Percentiles rank a stretch among this genome's conserved stretches.
Evolutionary conservation across 1,140 invertebrate species (phyloP).

Genomic region (Globodera ellingtonae): DNA sequence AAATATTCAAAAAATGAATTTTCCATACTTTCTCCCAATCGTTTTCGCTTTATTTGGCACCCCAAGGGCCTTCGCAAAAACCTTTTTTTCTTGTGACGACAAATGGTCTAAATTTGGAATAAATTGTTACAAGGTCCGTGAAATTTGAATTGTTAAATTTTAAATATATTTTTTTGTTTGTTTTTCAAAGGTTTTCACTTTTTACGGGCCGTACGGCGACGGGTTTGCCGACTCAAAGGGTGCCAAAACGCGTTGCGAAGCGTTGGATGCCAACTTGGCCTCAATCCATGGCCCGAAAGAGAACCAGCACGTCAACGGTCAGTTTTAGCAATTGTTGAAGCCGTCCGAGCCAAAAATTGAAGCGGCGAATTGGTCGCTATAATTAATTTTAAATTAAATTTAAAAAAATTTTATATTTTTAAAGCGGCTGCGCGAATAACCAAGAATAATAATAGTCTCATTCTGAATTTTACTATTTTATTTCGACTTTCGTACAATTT

Average conservation of each 20-base stretch:
- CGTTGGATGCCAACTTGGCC: neutral
- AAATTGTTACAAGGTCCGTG: neutral
- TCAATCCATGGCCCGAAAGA: neutral
- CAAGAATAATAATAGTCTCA: too few species aligned
- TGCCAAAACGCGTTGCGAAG: neutral
- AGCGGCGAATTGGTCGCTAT: too few species aligned
- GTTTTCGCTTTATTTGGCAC: neutral
- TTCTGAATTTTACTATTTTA: too few species aligned
- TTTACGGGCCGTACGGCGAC: neutral
- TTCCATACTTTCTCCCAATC: neutral
- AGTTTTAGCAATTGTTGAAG: neutral
- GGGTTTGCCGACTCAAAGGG: neutral
- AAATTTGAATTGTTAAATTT: neutral
- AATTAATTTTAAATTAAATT: too few species aligned
- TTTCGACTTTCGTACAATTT: too few species aligned
- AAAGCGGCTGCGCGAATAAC: too few species aligned
- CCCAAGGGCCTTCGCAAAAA: neutral
- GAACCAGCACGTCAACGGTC: neutral
- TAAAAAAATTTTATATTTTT: too few species aligned
- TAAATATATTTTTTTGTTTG: slow-evolving; percentile 2
- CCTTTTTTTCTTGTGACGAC: neutral
- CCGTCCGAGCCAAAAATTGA: too few species aligned
- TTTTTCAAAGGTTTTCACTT: slow-evolving; percentile 3
- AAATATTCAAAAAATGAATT: neutral
- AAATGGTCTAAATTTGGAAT: neutral